These are phyloP conservation scores for Rhodeus uyekii DNA, from an alignment of 2,797 vertebrate species.

Conservation along the genomic window DNA sequence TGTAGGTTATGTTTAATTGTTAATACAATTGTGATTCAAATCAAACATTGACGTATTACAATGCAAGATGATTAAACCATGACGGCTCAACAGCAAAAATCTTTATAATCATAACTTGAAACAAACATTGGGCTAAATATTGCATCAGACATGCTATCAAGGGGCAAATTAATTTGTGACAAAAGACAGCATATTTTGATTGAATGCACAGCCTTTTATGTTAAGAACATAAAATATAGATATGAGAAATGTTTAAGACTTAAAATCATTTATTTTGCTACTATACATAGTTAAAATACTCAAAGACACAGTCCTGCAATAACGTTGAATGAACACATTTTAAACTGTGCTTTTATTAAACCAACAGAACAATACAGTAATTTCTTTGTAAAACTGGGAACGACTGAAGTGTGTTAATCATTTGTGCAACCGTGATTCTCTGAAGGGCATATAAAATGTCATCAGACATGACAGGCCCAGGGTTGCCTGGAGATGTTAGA, in stretches of 20 bases:
- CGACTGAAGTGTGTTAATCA: conserved; percentile 56
- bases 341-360: not conserved
- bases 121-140: not conserved
- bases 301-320: not conserved
- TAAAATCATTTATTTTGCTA: not conserved
- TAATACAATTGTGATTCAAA: not conserved
- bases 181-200: not conserved
- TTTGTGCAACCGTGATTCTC: conserved; percentile 58
- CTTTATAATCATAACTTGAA: not conserved
- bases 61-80: not conserved
- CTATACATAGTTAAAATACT: not conserved
- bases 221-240: not conserved
- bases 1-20: too few species aligned
- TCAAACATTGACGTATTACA: not conserved
- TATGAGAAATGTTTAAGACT: not conserved
- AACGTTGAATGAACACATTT: not conserved
- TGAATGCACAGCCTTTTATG: not conserved
- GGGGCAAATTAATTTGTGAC: not conserved
- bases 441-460: conserved; percentile 52
- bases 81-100: not conserved
- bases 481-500: conserved; percentile 47
- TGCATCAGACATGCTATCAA: not conserved
- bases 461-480: conserved; percentile 50
- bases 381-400: not conserved
- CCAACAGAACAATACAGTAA: not conserved